phyloP scores from a whole-genome alignment of 2,888 invertebrate species.

The Halictus ligatus region DNA sequence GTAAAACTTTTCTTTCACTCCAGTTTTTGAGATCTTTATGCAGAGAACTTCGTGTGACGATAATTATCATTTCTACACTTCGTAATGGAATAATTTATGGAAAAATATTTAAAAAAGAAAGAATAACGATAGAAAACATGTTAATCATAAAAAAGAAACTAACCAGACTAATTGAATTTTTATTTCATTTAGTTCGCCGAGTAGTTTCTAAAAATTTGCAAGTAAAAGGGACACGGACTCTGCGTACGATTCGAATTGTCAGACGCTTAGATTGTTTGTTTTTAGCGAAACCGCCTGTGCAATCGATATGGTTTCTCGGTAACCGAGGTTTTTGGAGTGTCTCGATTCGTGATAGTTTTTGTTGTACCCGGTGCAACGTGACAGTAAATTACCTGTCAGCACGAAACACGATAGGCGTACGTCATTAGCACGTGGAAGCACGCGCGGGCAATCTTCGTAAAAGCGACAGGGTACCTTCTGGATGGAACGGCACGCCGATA shows the following conservation, averaged over 20 bases:
- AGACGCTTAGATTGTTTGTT: neutral
- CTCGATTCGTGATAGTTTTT: neutral
- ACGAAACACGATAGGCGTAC: conserved; percentile 39
- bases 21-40: too few relatives aligned
- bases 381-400: conserved; percentile 40
- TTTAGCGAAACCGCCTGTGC: neutral
- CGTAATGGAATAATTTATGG: too few relatives aligned
- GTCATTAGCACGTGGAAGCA: conserved; percentile 51
- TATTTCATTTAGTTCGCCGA: too few relatives aligned
- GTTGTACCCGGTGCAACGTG: neutral
- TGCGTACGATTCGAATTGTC: too few relatives aligned
- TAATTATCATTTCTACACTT: too few relatives aligned
- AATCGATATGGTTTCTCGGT: neutral
- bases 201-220: neutral
- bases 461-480: conserved; percentile 40
- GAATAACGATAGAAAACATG: too few relatives aligned
- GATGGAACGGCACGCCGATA: conserved; percentile 16
- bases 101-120: too few relatives aligned
- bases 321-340: neutral
- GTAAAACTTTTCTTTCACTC: too few relatives aligned
- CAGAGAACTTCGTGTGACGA: too few relatives aligned
- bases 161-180: too few relatives aligned
- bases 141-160: too few relatives aligned
- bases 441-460: conserved; percentile 49
- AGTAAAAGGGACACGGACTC: neutral